A percentile compares a stretch with the other conserved stretches of the same genome.
These are phyloP conservation scores for Rhinoraja longicauda DNA, from an alignment of 2,797 vertebrate species.

Conservation along the genomic window DNA sequence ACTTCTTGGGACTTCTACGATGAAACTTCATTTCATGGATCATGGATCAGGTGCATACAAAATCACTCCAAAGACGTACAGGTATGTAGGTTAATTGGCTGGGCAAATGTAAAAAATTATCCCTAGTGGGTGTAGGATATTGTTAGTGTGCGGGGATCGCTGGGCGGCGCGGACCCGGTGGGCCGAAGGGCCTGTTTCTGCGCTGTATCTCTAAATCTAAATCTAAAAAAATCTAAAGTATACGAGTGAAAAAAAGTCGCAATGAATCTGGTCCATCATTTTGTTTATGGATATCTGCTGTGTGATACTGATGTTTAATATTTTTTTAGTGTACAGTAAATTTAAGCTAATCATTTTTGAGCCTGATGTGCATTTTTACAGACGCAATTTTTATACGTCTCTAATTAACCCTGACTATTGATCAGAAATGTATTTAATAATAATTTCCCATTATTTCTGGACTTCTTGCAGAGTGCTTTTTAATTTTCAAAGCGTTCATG, in stretches of 20 bases:
- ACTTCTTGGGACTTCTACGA: neutral
- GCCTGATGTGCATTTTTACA: neutral
- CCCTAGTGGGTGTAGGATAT: no score
- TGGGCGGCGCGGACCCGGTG: no score
- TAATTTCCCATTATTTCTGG: neutral
- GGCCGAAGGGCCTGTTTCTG: no score
- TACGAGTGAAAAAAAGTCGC: neutral
- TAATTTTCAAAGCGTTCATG: neutral
- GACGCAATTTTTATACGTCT: neutral
- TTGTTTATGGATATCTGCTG: neutral
- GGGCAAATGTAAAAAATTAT: no score
- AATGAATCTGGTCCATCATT: neutral
- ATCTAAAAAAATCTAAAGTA: no score
- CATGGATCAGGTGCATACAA: neutral
- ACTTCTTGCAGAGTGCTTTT: neutral
- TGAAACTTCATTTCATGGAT: neutral
- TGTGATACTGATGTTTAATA: neutral
- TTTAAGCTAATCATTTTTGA: neutral
- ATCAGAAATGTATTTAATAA: conserved; percentile 10
- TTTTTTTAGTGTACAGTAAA: neutral
- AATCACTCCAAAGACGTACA: no score
- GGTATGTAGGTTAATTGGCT: no score
- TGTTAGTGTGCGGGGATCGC: no score
- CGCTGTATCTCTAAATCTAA: no score
- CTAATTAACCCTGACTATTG: neutral